These are phyloP conservation scores for Xenotilapia caudafasciata DNA, from an alignment of 2,113 vertebrate species.

Conservation along the genomic window DNA sequence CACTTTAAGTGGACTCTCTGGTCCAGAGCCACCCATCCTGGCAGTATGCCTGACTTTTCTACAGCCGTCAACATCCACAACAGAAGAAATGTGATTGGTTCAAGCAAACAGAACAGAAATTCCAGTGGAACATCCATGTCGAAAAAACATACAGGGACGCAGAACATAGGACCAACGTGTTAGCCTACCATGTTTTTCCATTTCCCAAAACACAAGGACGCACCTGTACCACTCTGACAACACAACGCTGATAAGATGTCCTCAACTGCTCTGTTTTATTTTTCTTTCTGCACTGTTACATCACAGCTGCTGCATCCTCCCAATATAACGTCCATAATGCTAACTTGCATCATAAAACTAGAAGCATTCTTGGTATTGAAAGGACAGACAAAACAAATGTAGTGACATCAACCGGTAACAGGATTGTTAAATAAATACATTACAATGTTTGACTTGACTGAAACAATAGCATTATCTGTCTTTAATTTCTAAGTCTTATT, in stretches of 20 bases:
- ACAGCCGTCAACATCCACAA: not conserved
- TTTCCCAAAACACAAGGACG: slow-evolving; percentile 31
- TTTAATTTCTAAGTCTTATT: not conserved
- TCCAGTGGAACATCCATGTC: not conserved
- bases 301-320: not conserved
- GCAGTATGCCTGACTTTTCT: not conserved
- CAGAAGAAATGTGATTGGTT: not conserved
- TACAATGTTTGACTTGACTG: not conserved
- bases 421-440: not conserved
- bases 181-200: slow-evolving; percentile 9
- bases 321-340: not conserved
- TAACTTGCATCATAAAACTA: not conserved
- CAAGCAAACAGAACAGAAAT: not conserved
- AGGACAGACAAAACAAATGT: not conserved
- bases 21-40: not conserved
- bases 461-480: not conserved
- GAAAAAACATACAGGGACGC: not conserved
- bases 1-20: not conserved
- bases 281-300: not conserved
- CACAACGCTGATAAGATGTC: slow-evolving; percentile 49
- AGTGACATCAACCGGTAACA: not conserved
- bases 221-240: slow-evolving; percentile 18
- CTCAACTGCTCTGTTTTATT: not conserved
- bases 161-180: not conserved
- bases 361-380: not conserved